Evolutionary conservation across 1,140 invertebrate species (phyloP), one percentile per base, ranked within the genome.

Genomic region (Ceratoteleas bidentatus): DNA sequence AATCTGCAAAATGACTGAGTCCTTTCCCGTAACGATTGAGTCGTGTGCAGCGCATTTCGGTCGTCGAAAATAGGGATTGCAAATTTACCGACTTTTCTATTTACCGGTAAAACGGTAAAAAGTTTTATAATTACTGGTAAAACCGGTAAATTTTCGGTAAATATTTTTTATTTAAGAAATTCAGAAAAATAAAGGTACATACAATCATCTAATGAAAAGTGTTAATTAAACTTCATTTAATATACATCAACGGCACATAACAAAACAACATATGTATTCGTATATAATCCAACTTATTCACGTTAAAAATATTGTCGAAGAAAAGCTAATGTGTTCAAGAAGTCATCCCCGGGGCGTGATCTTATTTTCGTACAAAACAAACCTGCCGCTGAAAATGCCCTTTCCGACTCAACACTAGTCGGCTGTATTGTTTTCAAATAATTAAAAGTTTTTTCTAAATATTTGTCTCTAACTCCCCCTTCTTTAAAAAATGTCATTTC

Each of bases 321-420:
- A 49, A 62, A 62, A 34, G 43, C 40, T 62, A 62, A 62, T 34
- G 3, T 62, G 13, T 62, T 40, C 11, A 62, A 14, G 6, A 43
- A 49, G 2, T 62, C 32, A 50, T 62, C 58, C 1, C 53, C 13
- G 13, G 57, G 24, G 32, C 45, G 58, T 6, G 58, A 62, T 34
- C 58, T 49, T 13, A 62, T 62, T 70, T 60, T 60, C 13, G 54
- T 70, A 40, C 54, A 70, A 10, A 70, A 52, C 7, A 16, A 70
- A 36, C 56, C 52, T 34, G 52, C 52, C 8, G 52, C 52, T 7
- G 52, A 54, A 68, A 68, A 68, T n/a, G 64, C 50, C 40, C 64
- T 43, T 34, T 68, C 52, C 0, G 64, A 68, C 16, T 68, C 64
- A 2, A 68, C 64, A 68, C 64, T 68, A n/a, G 64, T 68, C 16